These are phyloP conservation scores for Dilophus febrilis DNA, from an alignment of 2,888 invertebrate genomes.

Conservation along the genomic window DNA sequence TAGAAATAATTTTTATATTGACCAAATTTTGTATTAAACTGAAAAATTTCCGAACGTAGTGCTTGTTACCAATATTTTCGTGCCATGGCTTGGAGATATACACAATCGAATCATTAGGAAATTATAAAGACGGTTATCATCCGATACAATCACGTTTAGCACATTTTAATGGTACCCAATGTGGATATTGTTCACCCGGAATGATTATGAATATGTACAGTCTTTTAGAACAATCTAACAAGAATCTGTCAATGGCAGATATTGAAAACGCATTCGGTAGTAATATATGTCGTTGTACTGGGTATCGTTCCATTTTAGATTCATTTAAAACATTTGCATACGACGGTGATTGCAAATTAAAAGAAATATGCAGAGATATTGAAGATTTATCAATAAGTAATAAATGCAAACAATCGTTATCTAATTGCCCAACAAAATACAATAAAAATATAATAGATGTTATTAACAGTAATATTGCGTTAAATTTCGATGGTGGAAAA, in stretches of 20 bases:
- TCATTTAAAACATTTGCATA: slow-evolving; percentile 57
- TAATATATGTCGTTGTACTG: slow-evolving; percentile 66
- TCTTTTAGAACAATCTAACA: slow-evolving; percentile 32
- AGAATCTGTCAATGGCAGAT: slow-evolving; percentile 39
- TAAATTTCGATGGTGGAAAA: slow-evolving; percentile 19
- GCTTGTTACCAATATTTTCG: slow-evolving; percentile 37
- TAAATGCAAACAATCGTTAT: too few species aligned
- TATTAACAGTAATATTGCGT: too few species aligned
- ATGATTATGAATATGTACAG: slow-evolving; percentile 50
- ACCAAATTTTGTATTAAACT: too few species aligned
- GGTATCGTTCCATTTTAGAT: slow-evolving; percentile 60
- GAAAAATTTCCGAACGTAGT: too few species aligned
- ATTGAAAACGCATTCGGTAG: slow-evolving; percentile 61
- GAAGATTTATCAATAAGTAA: slow-evolving; percentile 20
- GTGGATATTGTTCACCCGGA: slow-evolving; percentile 57
- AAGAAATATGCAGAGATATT: slow-evolving; percentile 21
- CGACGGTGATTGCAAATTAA: slow-evolving; percentile 33
- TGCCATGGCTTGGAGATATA: slow-evolving; percentile 46
- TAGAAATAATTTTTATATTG: too few species aligned
- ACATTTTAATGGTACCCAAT: slow-evolving; percentile 48
- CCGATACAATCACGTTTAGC: slow-evolving; percentile 43
- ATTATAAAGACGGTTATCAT: slow-evolving; percentile 40
- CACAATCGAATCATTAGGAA: slow-evolving; percentile 50
- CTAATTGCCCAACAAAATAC: too few species aligned
- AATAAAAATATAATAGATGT: too few species aligned